Evolutionary conservation across 2,113 vertebrate genomes (phyloP).

Genomic region (Reinhardtius hippoglossoides): DNA sequence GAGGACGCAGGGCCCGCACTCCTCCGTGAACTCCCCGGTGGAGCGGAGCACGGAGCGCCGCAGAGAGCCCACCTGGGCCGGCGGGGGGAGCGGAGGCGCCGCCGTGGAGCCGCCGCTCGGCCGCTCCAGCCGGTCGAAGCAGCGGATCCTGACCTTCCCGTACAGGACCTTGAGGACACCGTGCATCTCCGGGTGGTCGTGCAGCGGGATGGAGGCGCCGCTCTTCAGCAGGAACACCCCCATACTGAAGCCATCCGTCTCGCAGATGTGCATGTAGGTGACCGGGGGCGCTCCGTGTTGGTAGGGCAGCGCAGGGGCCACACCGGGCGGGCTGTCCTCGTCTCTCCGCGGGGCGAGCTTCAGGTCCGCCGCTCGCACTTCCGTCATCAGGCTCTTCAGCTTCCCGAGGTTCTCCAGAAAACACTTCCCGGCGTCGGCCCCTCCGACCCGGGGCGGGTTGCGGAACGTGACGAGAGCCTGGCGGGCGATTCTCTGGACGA

Average conservation of each 20-base stretch:
- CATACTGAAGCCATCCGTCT: conserved; percentile 94
- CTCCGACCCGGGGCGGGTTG: conserved; percentile 56
- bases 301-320: conserved; percentile 40
- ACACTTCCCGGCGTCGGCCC: conserved; percentile 51
- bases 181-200: conserved; percentile 97
- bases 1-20: conserved; percentile 88
- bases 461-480: conserved; percentile 90
- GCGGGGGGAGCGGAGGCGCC: conserved; percentile 13
- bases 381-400: conserved; percentile 85
- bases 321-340: conserved; percentile 52
- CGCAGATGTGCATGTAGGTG: conserved; percentile 97
- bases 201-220: conserved; percentile 93
- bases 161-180: conserved; percentile 94
- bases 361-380: conserved; percentile 90
- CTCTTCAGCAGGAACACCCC: conserved; percentile 92
- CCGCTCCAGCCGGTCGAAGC: conserved; percentile 87
- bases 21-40: conserved; percentile 85
- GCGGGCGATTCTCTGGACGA: conserved; percentile 90
- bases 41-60: conserved; percentile 85
- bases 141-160: conserved; percentile 90
- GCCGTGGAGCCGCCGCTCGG: too few relatives aligned
- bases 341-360: conserved; percentile 85
- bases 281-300: conserved; percentile 83
- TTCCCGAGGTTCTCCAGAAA: conserved; percentile 86
- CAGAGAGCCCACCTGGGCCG: conserved; percentile 69